Evolutionary conservation across 2,797 vertebrate species (phyloP).

Genomic region (Spheniscus humboldti): DNA sequence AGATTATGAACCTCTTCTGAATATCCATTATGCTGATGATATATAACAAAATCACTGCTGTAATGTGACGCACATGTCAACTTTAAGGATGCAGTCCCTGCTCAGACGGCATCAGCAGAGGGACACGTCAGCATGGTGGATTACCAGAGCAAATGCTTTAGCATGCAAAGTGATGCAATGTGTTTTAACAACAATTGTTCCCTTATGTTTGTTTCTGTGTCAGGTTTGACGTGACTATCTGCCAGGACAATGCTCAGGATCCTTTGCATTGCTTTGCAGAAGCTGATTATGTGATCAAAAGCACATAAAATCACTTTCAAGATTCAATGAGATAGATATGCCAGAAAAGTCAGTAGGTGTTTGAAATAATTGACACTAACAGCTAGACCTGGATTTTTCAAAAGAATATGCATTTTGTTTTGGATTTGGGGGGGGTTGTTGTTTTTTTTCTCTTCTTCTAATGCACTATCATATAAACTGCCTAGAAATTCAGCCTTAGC

Average conservation of each 20-base stretch:
- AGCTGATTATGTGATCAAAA: constrained; percentile 47
- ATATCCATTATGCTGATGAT: constrained; percentile 42
- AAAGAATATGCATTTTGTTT: background rate
- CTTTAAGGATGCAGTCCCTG: background rate
- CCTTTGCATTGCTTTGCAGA: constrained; percentile 3
- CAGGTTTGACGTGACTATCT: constrained; percentile 14
- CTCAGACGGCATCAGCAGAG: constrained; percentile 40
- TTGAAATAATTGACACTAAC: constrained; percentile 10
- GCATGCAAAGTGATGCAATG: constrained; percentile 50
- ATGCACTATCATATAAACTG: background rate
- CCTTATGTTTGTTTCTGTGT: constrained; percentile 42
- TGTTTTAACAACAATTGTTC: constrained; percentile 56
- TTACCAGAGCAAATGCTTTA: constrained; percentile 55
- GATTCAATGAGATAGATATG: constrained; percentile 21
- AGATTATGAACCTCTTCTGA: constrained; percentile 42
- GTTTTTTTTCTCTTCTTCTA: background rate
- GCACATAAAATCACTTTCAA: constrained; percentile 5
- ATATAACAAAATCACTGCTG: constrained; percentile 37
- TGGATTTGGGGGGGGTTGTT: background rate
- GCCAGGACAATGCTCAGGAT: constrained; percentile 17
- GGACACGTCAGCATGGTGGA: constrained; percentile 53
- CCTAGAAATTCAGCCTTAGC: constrained; percentile 32
- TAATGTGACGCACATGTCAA: constrained; percentile 32
- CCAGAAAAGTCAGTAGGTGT: constrained; percentile 52
- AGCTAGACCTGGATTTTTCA: constrained; percentile 39